A percentile compares a stretch with the other conserved stretches of the same genome.
These are phyloP conservation scores for Incurvaria masculella DNA, from an alignment of 2,888 invertebrate species.

Conservation along the genomic window DNA sequence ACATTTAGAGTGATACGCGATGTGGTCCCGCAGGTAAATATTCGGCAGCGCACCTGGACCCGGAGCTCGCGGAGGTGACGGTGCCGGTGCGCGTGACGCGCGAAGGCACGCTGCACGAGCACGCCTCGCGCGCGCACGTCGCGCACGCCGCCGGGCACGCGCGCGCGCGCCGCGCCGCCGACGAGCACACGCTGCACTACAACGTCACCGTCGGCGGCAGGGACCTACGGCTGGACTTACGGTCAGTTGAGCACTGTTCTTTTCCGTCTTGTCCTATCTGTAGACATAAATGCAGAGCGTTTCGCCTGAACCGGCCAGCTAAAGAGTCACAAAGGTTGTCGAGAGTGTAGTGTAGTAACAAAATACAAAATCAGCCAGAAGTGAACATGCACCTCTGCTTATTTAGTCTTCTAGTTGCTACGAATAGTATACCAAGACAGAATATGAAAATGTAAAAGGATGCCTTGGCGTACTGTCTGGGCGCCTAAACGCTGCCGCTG, in stretches of 20 bases:
- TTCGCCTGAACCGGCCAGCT: too few species aligned
- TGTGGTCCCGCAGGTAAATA: constrained; percentile 39
- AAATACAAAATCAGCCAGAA: too few species aligned
- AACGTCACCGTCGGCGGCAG: constrained; percentile 47
- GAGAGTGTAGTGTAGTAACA: too few species aligned
- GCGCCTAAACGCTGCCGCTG: too few species aligned
- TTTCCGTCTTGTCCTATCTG: background rate
- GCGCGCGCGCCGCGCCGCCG: constrained; percentile 43
- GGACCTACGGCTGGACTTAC: constrained; percentile 42
- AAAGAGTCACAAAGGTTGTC: too few species aligned
- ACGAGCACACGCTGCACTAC: constrained; percentile 40
- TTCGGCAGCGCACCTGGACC: constrained; percentile 45
- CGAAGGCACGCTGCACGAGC: constrained; percentile 56
- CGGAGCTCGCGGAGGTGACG: constrained; percentile 55
- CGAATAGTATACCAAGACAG: too few species aligned
- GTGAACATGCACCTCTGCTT: too few species aligned
- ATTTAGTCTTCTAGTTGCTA: too few species aligned
- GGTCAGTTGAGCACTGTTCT: constrained; percentile 26
- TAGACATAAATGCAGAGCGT: too few species aligned
- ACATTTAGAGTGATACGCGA: too few species aligned
- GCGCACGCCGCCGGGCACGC: constrained; percentile 47
- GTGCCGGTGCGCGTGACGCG: constrained; percentile 60
- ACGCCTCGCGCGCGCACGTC: constrained; percentile 50
- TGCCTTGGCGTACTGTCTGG: too few species aligned
- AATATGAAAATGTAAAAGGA: too few species aligned